Conservation (phyloP, 2,888 invertebrate genomes). For the Stratiomys singularior region DNA sequence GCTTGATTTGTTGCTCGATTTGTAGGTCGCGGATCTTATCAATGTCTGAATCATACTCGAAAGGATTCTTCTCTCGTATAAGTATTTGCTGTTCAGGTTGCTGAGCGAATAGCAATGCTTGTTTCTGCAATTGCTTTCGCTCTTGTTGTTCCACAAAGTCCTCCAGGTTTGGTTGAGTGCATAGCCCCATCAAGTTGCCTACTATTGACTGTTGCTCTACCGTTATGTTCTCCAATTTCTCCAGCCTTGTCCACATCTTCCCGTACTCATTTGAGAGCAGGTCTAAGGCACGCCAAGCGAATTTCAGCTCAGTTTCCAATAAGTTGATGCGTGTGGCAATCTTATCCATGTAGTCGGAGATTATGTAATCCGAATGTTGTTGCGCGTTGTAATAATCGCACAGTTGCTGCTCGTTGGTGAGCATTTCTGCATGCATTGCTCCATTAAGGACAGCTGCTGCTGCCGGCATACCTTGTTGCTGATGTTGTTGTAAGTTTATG, state of each 20-base stretch:
- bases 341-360: conserved; percentile 91
- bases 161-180: conserved; percentile 56
- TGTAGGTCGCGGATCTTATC: conserved; percentile 54
- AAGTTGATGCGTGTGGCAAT: conserved; percentile 87
- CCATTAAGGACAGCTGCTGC: neutral
- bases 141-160: conserved; percentile 30
- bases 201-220: conserved; percentile 93
- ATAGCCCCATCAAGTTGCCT: conserved; percentile 76
- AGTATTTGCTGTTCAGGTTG: conserved; percentile 16
- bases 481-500: neutral
- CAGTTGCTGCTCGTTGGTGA: conserved; percentile 61
- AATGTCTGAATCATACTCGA: conserved; percentile 8
- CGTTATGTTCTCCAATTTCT: conserved; percentile 86
- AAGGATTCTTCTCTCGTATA: conserved; percentile 13
- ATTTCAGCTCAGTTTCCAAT: conserved; percentile 89
- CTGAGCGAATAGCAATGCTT: neutral
- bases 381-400: conserved; percentile 64
- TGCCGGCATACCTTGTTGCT: conserved; percentile 19
- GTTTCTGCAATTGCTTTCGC: conserved; percentile 52
- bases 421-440: conserved; percentile 1
- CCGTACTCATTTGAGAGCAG: conserved; percentile 91
- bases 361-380: conserved; percentile 77
- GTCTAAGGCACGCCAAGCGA: conserved; percentile 92
- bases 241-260: conserved; percentile 92
- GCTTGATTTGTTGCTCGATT: conserved; percentile 62